These are phyloP conservation scores for Charadrius vociferus DNA, from an alignment of 2,113 vertebrate species.

Conservation along the genomic window DNA sequence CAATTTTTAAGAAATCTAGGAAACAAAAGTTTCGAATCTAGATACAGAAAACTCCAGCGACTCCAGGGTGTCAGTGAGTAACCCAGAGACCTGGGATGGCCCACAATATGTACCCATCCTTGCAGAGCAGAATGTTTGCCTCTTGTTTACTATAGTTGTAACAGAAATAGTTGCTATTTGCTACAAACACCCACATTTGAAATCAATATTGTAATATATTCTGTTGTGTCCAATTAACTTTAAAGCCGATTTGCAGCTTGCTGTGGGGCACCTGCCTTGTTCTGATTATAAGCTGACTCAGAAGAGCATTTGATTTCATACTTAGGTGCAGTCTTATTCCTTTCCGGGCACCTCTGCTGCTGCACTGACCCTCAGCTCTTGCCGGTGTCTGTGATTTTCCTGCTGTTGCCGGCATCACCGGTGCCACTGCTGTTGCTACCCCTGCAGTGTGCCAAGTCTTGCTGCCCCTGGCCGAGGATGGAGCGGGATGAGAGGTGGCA, in stretches of 20 bases:
- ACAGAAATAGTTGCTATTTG: background rate
- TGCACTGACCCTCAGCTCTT: background rate
- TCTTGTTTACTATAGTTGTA: background rate
- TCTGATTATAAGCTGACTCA: background rate
- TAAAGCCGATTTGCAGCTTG: background rate
- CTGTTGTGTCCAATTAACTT: background rate
- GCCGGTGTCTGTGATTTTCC: background rate
- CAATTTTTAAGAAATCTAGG: background rate
- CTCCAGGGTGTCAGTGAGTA: fast-evolving
- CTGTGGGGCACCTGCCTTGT: background rate
- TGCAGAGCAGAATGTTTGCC: background rate
- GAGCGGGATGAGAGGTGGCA: fast-evolving
- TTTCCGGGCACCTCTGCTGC: background rate
- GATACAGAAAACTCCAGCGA: background rate
- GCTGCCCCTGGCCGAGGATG: fast-evolving
- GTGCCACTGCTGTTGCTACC: fast-evolving
- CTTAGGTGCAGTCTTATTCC: background rate
- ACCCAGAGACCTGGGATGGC: fast-evolving
- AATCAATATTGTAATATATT: background rate
- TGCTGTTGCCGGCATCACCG: background rate
- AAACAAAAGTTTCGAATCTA: background rate
- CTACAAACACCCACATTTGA: background rate
- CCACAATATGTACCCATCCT: background rate
- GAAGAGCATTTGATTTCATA: background rate
- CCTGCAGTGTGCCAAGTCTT: fast-evolving